Conservation (phyloP, 2,797 vertebrate genomes). For the Galagoides demidoff region DNA sequence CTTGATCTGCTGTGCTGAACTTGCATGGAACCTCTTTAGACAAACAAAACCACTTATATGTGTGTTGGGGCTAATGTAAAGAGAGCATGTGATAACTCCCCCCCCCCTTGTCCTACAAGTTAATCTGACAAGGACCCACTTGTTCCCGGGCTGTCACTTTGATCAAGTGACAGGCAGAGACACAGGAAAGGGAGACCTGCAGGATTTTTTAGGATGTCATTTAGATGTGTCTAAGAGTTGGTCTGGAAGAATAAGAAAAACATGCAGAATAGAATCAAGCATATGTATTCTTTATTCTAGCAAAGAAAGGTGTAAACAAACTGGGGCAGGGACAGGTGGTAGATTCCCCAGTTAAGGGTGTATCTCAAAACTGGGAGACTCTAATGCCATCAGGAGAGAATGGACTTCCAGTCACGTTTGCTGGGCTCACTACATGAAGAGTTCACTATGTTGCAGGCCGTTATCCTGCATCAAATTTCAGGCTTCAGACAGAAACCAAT, state of each 20-base stretch:
- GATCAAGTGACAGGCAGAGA: background rate
- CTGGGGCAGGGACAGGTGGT: background rate
- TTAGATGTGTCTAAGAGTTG: background rate
- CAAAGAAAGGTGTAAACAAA: background rate
- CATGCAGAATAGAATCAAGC: background rate
- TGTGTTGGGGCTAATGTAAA: background rate
- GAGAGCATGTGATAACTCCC: background rate
- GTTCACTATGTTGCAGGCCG: background rate
- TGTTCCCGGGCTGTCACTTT: background rate
- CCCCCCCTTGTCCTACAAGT: background rate
- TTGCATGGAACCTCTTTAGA: background rate
- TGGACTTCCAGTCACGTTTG: background rate
- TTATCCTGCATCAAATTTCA: background rate
- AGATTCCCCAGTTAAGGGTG: background rate
- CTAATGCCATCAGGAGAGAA: background rate
- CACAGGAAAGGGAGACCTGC: background rate
- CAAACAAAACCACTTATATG: background rate
- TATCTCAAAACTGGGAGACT: background rate
- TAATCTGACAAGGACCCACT: background rate
- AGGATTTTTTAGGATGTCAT: background rate
- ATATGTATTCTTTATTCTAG: background rate
- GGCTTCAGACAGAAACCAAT: background rate
- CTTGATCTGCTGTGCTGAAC: background rate
- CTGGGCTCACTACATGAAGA: background rate
- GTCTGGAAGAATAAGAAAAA: background rate